Percentiles rank a stretch among this genome's conserved stretches.
phyloP scores from a whole-genome alignment of 2,888 invertebrate species.

The Celastrina argiolus region DNA sequence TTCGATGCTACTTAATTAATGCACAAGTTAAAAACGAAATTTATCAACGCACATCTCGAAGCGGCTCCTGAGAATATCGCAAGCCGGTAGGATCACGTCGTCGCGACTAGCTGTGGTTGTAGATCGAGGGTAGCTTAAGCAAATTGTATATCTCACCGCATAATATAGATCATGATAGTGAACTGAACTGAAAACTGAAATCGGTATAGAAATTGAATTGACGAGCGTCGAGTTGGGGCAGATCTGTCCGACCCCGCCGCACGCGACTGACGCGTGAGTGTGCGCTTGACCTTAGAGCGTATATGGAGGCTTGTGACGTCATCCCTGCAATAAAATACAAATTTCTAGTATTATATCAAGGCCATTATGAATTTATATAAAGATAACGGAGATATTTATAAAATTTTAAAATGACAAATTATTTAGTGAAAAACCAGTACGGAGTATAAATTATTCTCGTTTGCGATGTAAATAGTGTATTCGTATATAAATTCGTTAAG shows the following conservation, averaged over 20 bases:
- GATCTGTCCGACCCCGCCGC: neutral
- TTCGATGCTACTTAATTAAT: slow-evolving; percentile 29
- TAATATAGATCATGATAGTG: slow-evolving; percentile 56
- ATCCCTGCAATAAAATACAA: slow-evolving; percentile 38
- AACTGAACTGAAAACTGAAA: slow-evolving; percentile 45
- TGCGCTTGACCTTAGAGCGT: slow-evolving; percentile 10
- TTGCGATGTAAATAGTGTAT: slow-evolving; percentile 73
- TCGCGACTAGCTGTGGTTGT: slow-evolving; percentile 38
- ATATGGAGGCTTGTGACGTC: slow-evolving; percentile 24
- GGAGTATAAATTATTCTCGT: slow-evolving; percentile 63
- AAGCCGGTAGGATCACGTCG: slow-evolving; percentile 39
- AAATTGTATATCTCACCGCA: slow-evolving; percentile 61
- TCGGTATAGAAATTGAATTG: slow-evolving; percentile 20
- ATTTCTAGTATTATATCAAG: slow-evolving; percentile 44
- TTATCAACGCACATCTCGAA: slow-evolving; percentile 44
- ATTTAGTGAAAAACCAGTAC: slow-evolving; percentile 56
- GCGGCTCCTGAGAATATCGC: slow-evolving; percentile 58
- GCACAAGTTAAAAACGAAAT: slow-evolving; percentile 38
- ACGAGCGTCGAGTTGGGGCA: neutral
- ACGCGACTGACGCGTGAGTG: neutral
- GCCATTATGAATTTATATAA: slow-evolving; percentile 69
- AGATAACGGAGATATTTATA: slow-evolving; percentile 64
- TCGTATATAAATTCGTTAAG: slow-evolving; percentile 49
- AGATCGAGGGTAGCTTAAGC: slow-evolving; percentile 54
- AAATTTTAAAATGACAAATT: slow-evolving; percentile 68